Evolutionary conservation across 2,797 vertebrate genomes (phyloP).

Genomic region (Chelon labrosus): DNA sequence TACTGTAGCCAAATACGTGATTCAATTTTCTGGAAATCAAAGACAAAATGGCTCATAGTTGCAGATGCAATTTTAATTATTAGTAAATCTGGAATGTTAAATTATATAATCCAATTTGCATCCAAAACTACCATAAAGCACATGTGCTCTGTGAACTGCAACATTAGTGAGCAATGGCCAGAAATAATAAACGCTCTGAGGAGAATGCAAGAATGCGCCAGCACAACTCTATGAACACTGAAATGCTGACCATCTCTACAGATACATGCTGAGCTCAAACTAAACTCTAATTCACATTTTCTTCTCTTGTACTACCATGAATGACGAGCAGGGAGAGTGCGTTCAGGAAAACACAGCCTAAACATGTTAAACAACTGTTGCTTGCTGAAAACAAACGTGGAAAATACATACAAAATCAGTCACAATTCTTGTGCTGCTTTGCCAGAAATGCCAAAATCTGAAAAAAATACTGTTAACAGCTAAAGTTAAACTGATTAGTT

Average conservation of each 20-base stretch:
- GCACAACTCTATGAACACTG: conserved; percentile 20
- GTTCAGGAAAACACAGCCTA: neutral
- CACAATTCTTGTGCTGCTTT: neutral
- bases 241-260: conserved; percentile 14
- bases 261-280: conserved; percentile 41
- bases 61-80: neutral
- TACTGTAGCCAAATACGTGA: neutral
- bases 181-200: neutral
- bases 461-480: conserved; percentile 1
- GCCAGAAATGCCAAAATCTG: conserved; percentile 28
- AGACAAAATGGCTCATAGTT: neutral
- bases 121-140: no score
- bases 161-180: neutral
- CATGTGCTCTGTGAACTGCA: neutral
- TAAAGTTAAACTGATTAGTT: no score
- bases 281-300: conserved; percentile 28
- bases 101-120: neutral
- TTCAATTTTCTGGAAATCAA: neutral
- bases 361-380: neutral
- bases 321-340: neutral
- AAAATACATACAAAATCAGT: neutral
- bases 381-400: conserved; percentile 4
- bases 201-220: neutral
- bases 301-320: neutral
- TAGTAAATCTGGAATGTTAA: neutral